Percentiles rank a stretch among this genome's conserved stretches.
Evolutionary conservation across 2,888 invertebrate genomes (phyloP).

Genomic region (Zele albiditarsus): DNA sequence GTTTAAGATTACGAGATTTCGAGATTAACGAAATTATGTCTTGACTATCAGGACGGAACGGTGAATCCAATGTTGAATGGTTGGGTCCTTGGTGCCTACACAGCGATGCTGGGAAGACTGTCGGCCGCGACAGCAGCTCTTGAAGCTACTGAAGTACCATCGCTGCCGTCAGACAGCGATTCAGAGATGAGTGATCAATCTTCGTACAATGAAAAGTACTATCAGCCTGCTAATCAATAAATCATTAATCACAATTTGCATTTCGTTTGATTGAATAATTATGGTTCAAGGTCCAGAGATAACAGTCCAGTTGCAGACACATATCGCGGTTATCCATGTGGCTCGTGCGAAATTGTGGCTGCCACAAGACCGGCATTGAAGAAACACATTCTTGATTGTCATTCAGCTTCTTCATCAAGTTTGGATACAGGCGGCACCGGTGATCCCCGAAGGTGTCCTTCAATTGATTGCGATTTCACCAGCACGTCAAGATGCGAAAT

Average conservation of each 20-base stretch:
- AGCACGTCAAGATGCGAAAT: constrained; percentile 71
- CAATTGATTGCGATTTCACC: constrained; percentile 67
- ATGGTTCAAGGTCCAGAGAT: constrained; percentile 61
- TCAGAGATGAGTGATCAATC: constrained; percentile 68
- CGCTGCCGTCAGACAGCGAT: constrained; percentile 67
- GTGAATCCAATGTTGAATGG: constrained; percentile 67
- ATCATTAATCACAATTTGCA: too few relatives aligned
- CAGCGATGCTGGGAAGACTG: constrained; percentile 69
- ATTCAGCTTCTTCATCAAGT: constrained; percentile 61
- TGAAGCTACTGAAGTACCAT: constrained; percentile 64
- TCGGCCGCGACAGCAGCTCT: constrained; percentile 68
- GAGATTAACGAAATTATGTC: neutral
- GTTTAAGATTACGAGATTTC: too few relatives aligned
- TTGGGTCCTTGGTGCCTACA: constrained; percentile 69
- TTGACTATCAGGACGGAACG: constrained; percentile 61
- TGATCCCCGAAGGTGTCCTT: constrained; percentile 65
- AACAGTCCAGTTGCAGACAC: constrained; percentile 62
- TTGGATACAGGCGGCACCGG: constrained; percentile 57
- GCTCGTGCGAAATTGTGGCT: constrained; percentile 70
- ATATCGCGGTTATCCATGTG: constrained; percentile 70
- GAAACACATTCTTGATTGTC: constrained; percentile 71
- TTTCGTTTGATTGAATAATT: neutral
- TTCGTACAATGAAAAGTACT: constrained; percentile 65
- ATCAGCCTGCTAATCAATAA: neutral
- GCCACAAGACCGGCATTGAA: constrained; percentile 71